Evolutionary conservation across 2,797 vertebrate species (phyloP), one percentile per base, ranked within the genome.

Genomic region (Octomys mimax): DNA sequence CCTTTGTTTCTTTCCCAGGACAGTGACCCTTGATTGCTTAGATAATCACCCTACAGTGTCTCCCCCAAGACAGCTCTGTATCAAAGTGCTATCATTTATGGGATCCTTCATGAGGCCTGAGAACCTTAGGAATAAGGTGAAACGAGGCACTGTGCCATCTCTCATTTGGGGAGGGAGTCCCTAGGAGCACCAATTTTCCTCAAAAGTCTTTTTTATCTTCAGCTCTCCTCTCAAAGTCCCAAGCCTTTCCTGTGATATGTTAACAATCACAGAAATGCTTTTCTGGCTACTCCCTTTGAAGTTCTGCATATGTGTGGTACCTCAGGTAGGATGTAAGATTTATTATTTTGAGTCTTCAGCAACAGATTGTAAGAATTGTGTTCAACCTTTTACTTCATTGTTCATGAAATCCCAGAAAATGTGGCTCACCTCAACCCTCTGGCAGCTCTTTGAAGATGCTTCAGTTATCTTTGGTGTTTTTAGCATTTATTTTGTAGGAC

Each of bases 371-470:
- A 59, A 54, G 24, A n/a, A 62, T n/a, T 87, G 22, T 75, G 36
- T 82, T 88, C 57, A 84, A 49, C 39, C 79, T 89, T 94, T 80
- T 81, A 61, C 57, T 94, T 88, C 31, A 26, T 59, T 92, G 4
- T 91, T 94, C 49, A 84, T 59, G 10, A 78, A 90, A 89, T 26
- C 22, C 7, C 10, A 81, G 6, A 31, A 87, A 54, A 24, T 68
- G 28, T 6, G 62, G 46, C 28, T 91, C 46, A 91, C 10, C 11
- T 62, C 31, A 86, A 33, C 24, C n/a, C 62, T 22, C 54, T 70
- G 82, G 28, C 13, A 87, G 14, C 5, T 46, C 57, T 70, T 36
- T 79, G 61, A 96, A 95, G 78, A 78, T 24, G 22, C 31, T 28
- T 6, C 9, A 62, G 7, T 62, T 68, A 59, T 42, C 26, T 52